Conservation (phyloP, 2,797 vertebrate species). For the Meriones psammophilus region DNA sequence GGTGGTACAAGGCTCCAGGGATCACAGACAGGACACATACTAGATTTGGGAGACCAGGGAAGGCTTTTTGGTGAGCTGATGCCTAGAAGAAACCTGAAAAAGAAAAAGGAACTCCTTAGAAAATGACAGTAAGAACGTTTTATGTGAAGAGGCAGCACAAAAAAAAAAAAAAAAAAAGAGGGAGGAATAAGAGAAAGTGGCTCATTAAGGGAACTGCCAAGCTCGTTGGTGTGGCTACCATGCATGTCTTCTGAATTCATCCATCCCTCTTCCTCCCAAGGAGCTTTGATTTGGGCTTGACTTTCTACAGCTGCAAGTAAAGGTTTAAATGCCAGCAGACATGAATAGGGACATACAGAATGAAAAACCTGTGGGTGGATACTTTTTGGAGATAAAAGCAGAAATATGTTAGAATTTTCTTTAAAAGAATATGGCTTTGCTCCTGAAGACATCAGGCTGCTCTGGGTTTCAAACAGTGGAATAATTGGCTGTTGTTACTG, state of each 20-base stretch:
- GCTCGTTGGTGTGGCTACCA: neutral
- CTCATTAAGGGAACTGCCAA: constrained; percentile 47
- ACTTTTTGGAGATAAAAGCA: constrained; percentile 75
- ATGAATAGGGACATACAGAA: constrained; percentile 67
- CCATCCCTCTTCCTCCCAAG: neutral
- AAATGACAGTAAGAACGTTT: constrained; percentile 29
- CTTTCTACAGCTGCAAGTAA: constrained; percentile 70
- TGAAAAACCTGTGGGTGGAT: constrained; percentile 66
- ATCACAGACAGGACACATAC: neutral
- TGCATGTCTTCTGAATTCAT: neutral
- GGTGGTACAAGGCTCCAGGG: neutral
- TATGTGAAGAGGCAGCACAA: neutral
- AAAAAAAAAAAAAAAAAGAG: neutral
- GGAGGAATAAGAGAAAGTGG: neutral
- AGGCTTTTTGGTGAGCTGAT: neutral
- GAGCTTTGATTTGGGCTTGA: constrained; percentile 74
- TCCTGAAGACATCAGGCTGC: constrained; percentile 67
- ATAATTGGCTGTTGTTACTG: constrained; percentile 77
- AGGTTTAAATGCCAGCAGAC: constrained; percentile 73
- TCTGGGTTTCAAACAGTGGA: constrained; percentile 66
- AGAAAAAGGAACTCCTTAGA: neutral
- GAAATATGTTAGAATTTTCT: constrained; percentile 67
- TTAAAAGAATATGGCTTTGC: constrained; percentile 68
- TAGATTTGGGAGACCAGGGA: neutral
- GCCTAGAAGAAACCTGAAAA: neutral